Base-by-base conservation (phyloP, 2,888 invertebrate species). In the Sinhomidia bicolor region DNA sequence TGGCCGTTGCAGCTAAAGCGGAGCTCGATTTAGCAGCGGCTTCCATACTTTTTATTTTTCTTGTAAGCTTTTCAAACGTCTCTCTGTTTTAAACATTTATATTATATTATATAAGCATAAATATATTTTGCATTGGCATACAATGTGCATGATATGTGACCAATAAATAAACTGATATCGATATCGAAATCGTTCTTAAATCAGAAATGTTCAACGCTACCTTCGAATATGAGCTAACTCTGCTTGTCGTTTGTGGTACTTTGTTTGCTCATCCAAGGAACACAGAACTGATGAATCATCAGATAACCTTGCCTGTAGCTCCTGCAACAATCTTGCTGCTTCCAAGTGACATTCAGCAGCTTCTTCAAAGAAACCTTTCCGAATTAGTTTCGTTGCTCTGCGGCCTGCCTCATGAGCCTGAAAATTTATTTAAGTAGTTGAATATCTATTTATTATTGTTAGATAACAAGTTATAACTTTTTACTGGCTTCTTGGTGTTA, bases 401-500 rank as follows among this genome's bases (percentile, higher is more conserved):
- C 91, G 89, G 20, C 91, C 91, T 65, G 89, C 89, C 89, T 90
- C 90, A 83, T 92, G 91, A 29, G 90, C 91, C 92, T 92, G n/a
- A 60, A 54, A 60, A 65, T n/a, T n/a, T n/a, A n/a, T n/a, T n/a
- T n/a, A n/a, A n/a, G n/a, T n/a, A n/a, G n/a, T n/a, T n/a, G n/a
- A n/a, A n/a, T n/a, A n/a, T n/a, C n/a, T n/a, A n/a, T n/a, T n/a
- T n/a, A n/a, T n/a, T n/a, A n/a, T n/a, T n/a, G n/a, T n/a, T 41
- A 54, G 36, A 20, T 7, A 17, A 57, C 51, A 76, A 5, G 3
- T 36, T 20, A 32, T 32, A 10, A 32, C 29, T 1, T 17, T 47
- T 51, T 9, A 29, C 29, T 32, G 26, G 14, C 51, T 54, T 10
- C 29, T 14, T 10, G 23, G 4, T 32, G 32, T 32, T 36, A 12